Percentiles rank a stretch among this genome's conserved stretches.
Conservation (phyloP, 2,113 vertebrate species). For the Psammodynastes pulverulentus region DNA sequence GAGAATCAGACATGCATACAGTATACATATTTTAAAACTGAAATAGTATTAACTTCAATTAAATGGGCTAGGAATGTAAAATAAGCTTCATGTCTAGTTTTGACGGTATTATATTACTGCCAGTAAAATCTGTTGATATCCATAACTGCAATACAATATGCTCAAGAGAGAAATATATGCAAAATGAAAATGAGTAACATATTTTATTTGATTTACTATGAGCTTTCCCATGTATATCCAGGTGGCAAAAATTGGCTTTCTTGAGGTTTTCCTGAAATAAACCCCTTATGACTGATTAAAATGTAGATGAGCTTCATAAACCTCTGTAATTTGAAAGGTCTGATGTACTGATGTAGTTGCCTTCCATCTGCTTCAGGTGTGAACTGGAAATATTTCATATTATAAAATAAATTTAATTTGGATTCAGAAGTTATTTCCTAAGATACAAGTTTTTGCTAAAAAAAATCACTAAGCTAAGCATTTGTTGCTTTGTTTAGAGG, state of each 20-base stretch:
- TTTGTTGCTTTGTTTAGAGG: not conserved
- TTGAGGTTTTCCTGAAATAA: conserved; percentile 60
- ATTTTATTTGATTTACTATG: conserved; percentile 57
- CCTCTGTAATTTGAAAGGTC: conserved; percentile 60
- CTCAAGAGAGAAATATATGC: conserved; percentile 31
- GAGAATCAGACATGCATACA: not conserved
- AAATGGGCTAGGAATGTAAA: conserved; percentile 31
- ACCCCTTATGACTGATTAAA: conserved; percentile 68
- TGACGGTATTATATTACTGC: conserved; percentile 24
- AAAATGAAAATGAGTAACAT: conserved; percentile 50
- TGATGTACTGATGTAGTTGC: conserved; percentile 55
- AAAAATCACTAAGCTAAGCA: not conserved
- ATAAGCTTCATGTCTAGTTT: conserved; percentile 10
- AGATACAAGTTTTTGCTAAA: conserved; percentile 15
- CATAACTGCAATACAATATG: conserved; percentile 25
- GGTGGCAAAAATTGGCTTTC: conserved; percentile 55
- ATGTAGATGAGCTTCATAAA: conserved; percentile 66
- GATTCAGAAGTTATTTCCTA: conserved; percentile 33
- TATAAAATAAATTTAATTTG: conserved; percentile 46
- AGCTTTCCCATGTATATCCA: conserved; percentile 57
- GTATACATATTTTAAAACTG: not conserved
- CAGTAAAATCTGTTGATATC: conserved; percentile 43
- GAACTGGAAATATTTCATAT: conserved; percentile 53
- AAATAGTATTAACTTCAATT: conserved; percentile 31
- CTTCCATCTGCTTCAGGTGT: conserved; percentile 65